Evolutionary conservation across 2,797 vertebrate species (phyloP).

Genomic region (Poliocrania exsul): DNA sequence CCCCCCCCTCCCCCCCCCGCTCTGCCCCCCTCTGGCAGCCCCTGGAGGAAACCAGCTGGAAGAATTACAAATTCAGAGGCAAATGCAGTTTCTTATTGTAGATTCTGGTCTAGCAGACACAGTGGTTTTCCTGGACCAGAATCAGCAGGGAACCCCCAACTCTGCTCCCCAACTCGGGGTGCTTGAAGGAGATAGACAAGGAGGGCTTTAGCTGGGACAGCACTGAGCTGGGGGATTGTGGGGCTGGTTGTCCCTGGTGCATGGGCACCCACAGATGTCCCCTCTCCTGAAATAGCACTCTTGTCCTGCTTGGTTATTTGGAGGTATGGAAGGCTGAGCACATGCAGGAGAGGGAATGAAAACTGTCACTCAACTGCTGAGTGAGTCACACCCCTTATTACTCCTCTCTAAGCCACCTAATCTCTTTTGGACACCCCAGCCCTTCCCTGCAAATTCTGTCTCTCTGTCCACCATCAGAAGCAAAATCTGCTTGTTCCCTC

Average conservation of each 20-base stretch:
- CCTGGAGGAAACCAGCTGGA: neutral
- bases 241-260: neutral
- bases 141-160: rapidly evolving
- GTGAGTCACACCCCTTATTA: neutral
- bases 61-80: neutral
- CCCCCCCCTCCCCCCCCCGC: rapidly evolving
- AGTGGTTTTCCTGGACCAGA: neutral
- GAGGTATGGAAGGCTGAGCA: neutral
- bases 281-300: neutral
- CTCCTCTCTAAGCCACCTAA: neutral
- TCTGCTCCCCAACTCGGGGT: neutral
- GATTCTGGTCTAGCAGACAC: neutral
- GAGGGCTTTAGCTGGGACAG: neutral
- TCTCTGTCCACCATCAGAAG: neutral
- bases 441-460: neutral
- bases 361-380: neutral
- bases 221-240: rapidly evolving
- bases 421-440: neutral
- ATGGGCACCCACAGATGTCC: rapidly evolving
- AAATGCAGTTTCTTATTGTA: neutral
- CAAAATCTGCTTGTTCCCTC: neutral
- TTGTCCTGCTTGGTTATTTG: neutral
- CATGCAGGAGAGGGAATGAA: neutral
- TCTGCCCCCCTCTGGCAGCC: neutral
- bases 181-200: neutral